These are phyloP conservation scores for Linurgus olivaceus DNA, from an alignment of 2,797 vertebrate species.

Conservation along the genomic window DNA sequence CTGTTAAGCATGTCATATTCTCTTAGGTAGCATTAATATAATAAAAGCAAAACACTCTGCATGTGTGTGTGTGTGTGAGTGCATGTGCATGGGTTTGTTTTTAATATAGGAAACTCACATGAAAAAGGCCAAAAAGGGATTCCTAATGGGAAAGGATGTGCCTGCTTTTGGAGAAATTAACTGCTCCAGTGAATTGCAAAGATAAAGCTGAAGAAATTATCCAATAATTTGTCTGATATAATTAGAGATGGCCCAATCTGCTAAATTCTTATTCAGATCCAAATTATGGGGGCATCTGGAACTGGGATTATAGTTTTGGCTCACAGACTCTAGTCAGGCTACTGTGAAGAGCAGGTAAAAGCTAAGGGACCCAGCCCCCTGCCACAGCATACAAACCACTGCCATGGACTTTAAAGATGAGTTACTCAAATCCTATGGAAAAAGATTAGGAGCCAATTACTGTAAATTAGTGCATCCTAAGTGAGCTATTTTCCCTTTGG, in stretches of 20 bases:
- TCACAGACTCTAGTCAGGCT: constrained; percentile 36
- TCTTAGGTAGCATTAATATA: constrained; percentile 57
- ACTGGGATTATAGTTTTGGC: not conserved
- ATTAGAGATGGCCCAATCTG: constrained; percentile 52
- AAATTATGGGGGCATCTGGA: constrained; percentile 43
- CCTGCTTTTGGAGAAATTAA: constrained; percentile 75
- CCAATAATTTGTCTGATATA: constrained; percentile 74
- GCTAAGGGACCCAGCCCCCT: not conserved
- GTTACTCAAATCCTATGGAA: not conserved
- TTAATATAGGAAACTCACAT: constrained; percentile 57
- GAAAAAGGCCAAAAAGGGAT: constrained; percentile 67
- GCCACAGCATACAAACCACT: not conserved
- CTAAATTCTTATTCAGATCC: constrained; percentile 33
- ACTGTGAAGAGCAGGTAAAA: constrained; percentile 63
- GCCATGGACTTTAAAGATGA: not conserved
- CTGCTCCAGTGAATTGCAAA: constrained; percentile 78
- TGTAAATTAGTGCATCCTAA: not conserved
- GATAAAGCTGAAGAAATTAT: constrained; percentile 79
- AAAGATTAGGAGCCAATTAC: not conserved
- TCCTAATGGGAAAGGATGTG: constrained; percentile 71
- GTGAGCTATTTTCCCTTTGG: not conserved
- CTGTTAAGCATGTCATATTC: constrained; percentile 59
- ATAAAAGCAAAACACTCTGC: constrained; percentile 33
- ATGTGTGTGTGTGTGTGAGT: not conserved
- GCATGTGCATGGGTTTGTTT: not conserved